Evolutionary conservation across 2,888 invertebrate genomes (phyloP), one percentile per base, ranked within the genome.

Genomic region (Pristionchus exspectatus): DNA sequence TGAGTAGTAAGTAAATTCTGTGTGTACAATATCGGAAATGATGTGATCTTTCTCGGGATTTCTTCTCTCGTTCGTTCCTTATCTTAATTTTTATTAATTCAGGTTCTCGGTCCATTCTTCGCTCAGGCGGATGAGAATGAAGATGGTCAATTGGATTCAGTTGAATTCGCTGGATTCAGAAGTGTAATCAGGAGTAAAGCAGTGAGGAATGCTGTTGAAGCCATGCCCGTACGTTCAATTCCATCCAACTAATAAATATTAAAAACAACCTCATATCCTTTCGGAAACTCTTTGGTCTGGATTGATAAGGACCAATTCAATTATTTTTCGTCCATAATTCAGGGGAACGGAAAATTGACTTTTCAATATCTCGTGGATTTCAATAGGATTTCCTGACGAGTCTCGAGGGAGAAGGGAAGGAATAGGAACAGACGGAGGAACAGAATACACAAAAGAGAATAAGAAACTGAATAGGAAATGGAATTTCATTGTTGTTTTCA

Each of bases 121-220:
- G 94, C 92, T 5, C 94, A 94, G 89, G 94, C 94, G 30, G 94
- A 94, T 88, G 94, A 94, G 89, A 94, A 94, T 89, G 94, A 94
- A 84, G 94, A 94, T 90, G 93, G 93, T 12, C 93, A 94, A 74
- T 90, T 94, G 92, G 94, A 95, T 90, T 90, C 93, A 24, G 94
- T 94, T 16, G 94, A 95, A 85, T 94, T 94, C 89, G 94, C 94
- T 83, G 94, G 94, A 16, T 94, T 94, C 91, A 91, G 94, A 63
- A 92, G 93, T 1, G 93, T 93, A 18, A 93, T 93, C 54, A 90
- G 93, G 14, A 90, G 90, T 16, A 81, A 92, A 63, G 92, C 93
- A 0, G 93, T 93, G 9, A 91, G 89, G 38, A 91, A 92, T 86
- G 93, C 93, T n/a, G 90, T 92, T 66, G 92, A 92, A 24, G 90